phyloP scores from a whole-genome alignment of 2,113 vertebrate genomes.

The Tenebrosternarchus preto region DNA sequence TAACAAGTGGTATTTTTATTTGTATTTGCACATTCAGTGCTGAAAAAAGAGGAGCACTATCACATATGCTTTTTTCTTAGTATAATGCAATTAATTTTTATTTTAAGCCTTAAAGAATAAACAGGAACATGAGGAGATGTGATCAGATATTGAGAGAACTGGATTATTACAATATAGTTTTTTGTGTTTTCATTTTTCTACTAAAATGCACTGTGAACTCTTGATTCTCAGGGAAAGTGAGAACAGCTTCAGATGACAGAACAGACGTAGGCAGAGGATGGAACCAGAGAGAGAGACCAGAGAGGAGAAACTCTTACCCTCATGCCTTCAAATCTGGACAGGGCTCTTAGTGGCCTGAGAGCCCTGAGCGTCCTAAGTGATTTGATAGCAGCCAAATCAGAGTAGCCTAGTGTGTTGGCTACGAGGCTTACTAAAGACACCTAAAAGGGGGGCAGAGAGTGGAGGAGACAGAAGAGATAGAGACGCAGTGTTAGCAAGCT shows the following conservation, averaged over 20 bases:
- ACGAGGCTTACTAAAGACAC: slow-evolving; percentile 92
- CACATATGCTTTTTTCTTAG: neutral
- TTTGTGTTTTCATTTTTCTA: neutral
- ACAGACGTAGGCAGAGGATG: slow-evolving; percentile 8
- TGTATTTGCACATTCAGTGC: neutral
- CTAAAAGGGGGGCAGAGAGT: slow-evolving; percentile 68
- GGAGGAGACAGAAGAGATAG: slow-evolving; percentile 57
- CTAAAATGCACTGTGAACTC: neutral
- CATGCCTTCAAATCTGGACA: slow-evolving; percentile 98
- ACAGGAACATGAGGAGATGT: neutral
- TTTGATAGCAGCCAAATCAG: slow-evolving; percentile 97
- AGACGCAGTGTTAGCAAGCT: slow-evolving; percentile 48
- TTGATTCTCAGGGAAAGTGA: neutral
- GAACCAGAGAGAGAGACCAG: slow-evolving; percentile 11
- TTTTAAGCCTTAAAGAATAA: neutral
- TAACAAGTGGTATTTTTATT: neutral
- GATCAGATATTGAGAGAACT: neutral
- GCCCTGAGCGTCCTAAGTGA: slow-evolving; percentile 92
- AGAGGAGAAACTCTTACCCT: slow-evolving; percentile 82
- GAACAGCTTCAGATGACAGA: neutral
- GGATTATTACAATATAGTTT: neutral
- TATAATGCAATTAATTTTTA: neutral
- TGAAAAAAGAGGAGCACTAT: too few species aligned
- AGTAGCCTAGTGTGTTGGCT: slow-evolving; percentile 90
- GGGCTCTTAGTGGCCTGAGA: slow-evolving; percentile 89